Conservation (phyloP, 2,888 invertebrate genomes). For the Idaea biselata region DNA sequence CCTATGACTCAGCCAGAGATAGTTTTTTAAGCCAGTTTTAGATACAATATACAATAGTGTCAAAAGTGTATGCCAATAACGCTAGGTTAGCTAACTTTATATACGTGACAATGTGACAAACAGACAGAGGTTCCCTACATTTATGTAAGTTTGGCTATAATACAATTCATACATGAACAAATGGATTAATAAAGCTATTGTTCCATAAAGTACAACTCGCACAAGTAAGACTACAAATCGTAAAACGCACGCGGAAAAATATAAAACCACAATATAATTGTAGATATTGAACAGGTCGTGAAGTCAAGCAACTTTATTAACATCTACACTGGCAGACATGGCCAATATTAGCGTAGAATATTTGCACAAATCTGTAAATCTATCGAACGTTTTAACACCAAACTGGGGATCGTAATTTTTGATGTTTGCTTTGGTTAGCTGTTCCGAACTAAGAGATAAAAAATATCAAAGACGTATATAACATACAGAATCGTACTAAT, state of each 20-base stretch:
- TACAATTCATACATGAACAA: too few relatives aligned
- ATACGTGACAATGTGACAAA: too few relatives aligned
- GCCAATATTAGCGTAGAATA: conserved; percentile 64
- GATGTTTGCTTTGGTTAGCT: conserved; percentile 26
- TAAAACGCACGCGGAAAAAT: conserved; percentile 37
- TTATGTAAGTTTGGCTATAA: too few relatives aligned
- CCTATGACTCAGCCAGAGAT: too few relatives aligned
- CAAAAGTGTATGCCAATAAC: too few relatives aligned
- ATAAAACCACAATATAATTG: conserved; percentile 28
- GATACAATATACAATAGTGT: too few relatives aligned
- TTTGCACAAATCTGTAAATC: conserved; percentile 69
- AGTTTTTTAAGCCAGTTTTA: too few relatives aligned
- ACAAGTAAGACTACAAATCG: conserved; percentile 5
- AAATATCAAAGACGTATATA: neutral
- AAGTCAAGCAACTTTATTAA: conserved; percentile 53
- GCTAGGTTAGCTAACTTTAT: too few relatives aligned
- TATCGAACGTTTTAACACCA: conserved; percentile 71
- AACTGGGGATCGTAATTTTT: conserved; percentile 61
- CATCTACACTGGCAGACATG: conserved; percentile 58
- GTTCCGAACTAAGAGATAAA: conserved; percentile 10
- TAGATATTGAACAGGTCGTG: conserved; percentile 42
- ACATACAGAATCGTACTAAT: neutral
- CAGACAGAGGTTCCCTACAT: too few relatives aligned
- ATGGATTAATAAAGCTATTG: too few relatives aligned
- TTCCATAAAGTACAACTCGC: neutral